These are phyloP conservation scores for Turdus rufiventris DNA, from an alignment of 2,113 vertebrate genomes.

Conservation along the genomic window DNA sequence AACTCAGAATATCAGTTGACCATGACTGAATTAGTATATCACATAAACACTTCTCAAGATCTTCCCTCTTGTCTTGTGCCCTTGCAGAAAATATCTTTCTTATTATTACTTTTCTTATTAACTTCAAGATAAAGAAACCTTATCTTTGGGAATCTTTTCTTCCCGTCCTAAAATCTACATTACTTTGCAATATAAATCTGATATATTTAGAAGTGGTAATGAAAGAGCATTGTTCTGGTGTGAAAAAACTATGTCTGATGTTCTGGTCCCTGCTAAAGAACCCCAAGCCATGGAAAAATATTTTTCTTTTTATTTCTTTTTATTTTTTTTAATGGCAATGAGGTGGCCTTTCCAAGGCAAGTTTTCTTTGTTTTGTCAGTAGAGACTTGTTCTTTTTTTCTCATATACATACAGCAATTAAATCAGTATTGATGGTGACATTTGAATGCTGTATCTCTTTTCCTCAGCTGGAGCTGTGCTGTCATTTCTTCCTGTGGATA, in stretches of 20 bases:
- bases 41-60: not conserved
- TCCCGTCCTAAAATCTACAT: not conserved
- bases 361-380: not conserved
- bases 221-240: rapidly evolving
- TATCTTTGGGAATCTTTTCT: not conserved
- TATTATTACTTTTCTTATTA: not conserved
- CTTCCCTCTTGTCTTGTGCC: rapidly evolving
- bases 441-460: not conserved
- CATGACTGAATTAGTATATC: not conserved
- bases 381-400: not conserved
- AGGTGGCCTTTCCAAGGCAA: not conserved
- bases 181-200: not conserved
- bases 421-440: not conserved
- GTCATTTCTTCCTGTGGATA: not conserved
- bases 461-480: not conserved
- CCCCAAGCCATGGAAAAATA: rapidly evolving
- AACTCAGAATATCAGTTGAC: not conserved
- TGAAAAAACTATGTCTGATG: not conserved
- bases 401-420: not conserved
- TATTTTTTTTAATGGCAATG: not conserved
- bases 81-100: not conserved
- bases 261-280: not conserved
- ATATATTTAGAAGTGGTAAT: not conserved
- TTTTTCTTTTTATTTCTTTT: rapidly evolving
- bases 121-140: not conserved